Conservation (phyloP, 2,797 vertebrate genomes). For the Karalla daura region DNA sequence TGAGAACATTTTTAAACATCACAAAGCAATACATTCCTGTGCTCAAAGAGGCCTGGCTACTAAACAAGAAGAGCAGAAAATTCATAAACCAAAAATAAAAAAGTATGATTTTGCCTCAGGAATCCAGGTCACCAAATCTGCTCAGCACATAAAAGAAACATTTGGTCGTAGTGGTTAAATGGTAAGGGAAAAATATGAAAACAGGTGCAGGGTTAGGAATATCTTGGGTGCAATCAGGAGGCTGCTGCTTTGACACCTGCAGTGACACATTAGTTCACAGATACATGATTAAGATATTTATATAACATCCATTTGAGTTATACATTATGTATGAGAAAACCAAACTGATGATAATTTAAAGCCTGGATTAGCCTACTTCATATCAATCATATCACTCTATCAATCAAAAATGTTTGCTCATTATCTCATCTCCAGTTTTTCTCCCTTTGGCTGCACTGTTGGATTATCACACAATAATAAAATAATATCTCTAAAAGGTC, state of each 20-base stretch:
- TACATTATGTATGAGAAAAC: slow-evolving; percentile 59
- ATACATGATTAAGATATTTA: slow-evolving; percentile 68
- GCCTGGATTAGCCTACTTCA: slow-evolving; percentile 67
- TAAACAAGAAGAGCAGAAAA: not conserved
- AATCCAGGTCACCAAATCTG: slow-evolving; percentile 9
- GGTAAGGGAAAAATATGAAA: slow-evolving; percentile 19
- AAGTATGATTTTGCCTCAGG: not conserved
- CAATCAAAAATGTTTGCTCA: slow-evolving; percentile 33
- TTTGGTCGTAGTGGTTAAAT: slow-evolving; percentile 15
- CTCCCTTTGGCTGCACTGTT: slow-evolving; percentile 19
- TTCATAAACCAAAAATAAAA: not conserved
- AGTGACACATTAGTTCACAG: slow-evolving; percentile 58
- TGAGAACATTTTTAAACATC: not conserved
- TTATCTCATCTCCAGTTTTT: slow-evolving; percentile 25
- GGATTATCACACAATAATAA: slow-evolving; percentile 27
- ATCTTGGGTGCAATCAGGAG: slow-evolving; percentile 8
- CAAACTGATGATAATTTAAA: slow-evolving; percentile 49
- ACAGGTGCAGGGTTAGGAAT: slow-evolving; percentile 34
- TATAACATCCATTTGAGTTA: slow-evolving; percentile 50
- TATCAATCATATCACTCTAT: slow-evolving; percentile 52
- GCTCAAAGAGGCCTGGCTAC: not conserved
- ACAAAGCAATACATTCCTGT: not conserved
- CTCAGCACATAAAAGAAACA: slow-evolving; percentile 12
- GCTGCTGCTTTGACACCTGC: slow-evolving; percentile 53
- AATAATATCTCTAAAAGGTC: slow-evolving; percentile 44